Conservation (phyloP, 2,888 invertebrate species). For the Apamea sordens region DNA sequence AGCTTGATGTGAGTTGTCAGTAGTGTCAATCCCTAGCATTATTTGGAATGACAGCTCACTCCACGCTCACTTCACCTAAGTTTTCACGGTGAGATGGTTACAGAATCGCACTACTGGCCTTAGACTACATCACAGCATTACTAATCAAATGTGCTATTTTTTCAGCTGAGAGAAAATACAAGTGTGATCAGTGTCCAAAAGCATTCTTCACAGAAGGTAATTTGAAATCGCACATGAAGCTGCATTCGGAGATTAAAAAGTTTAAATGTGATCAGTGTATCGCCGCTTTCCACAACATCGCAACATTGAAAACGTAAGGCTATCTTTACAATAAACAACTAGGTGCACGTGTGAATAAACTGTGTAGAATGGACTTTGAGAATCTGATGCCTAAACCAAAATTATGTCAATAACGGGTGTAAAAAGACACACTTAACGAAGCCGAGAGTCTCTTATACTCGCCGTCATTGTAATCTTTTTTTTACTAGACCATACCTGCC, state of each 20-base stretch:
- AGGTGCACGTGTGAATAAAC: too few species aligned
- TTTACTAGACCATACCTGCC: neutral
- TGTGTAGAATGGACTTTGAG: neutral
- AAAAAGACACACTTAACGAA: neutral
- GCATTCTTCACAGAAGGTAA: constrained; percentile 61
- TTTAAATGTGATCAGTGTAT: constrained; percentile 79
- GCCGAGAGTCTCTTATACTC: neutral
- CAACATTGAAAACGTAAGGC: constrained; percentile 68
- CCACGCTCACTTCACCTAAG: too few species aligned
- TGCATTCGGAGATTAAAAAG: constrained; percentile 57
- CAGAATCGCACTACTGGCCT: too few species aligned
- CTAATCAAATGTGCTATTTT: constrained; percentile 28
- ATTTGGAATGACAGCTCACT: too few species aligned
- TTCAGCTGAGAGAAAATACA: constrained; percentile 74
- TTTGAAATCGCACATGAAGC: constrained; percentile 66
- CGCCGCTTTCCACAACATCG: constrained; percentile 68
- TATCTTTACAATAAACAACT: neutral
- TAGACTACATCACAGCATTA: neutral
- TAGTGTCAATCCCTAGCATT: too few species aligned
- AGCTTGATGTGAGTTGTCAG: too few species aligned
- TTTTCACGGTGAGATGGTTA: too few species aligned
- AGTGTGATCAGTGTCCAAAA: constrained; percentile 77
- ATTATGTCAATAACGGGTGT: neutral
- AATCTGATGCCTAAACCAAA: neutral
- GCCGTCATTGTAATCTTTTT: neutral